Conservation (phyloP, 1,140 invertebrate genomes). For the Hyles vespertilio region DNA sequence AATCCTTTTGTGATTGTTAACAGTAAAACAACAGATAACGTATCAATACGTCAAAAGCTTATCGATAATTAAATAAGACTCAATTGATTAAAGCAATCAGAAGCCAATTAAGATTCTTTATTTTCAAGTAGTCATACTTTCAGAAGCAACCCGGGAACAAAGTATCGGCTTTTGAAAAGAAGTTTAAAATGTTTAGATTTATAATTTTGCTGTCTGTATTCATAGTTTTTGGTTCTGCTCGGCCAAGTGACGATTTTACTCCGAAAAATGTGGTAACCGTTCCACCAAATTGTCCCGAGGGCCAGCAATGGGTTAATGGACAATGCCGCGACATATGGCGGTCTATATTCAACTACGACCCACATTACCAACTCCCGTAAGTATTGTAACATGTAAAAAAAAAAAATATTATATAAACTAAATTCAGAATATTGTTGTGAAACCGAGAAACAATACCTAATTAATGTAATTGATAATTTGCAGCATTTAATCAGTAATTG, state of each 20-base stretch:
- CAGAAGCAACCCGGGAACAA: conserved; percentile 2
- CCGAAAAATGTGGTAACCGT: conserved; percentile 17
- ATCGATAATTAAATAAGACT: conserved; percentile 12
- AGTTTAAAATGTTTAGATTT: conserved; percentile 11
- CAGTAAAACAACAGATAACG: conserved; percentile 7
- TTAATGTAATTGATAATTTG: too few relatives aligned
- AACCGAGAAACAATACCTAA: too few relatives aligned
- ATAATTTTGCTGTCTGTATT: conserved; percentile 10
- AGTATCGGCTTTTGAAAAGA: too few relatives aligned
- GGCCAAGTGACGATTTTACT: background rate
- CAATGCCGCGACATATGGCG: conserved; percentile 32
- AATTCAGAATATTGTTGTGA: too few relatives aligned
- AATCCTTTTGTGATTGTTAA: too few relatives aligned
- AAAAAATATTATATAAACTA: too few relatives aligned
- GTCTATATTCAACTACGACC: too few relatives aligned
- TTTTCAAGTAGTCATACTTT: conserved; percentile 4
- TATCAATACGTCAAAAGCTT: conserved; percentile 21
- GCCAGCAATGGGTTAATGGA: conserved; percentile 31
- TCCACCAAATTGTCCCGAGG: conserved; percentile 29
- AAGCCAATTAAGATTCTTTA: conserved; percentile 22
- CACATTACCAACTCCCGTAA: too few relatives aligned
- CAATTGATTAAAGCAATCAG: conserved; percentile 25
- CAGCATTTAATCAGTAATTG: too few relatives aligned
- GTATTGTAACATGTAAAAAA: too few relatives aligned
- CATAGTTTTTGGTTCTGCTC: conserved; percentile 9